Conservation (phyloP, 2,113 vertebrate genomes). For the Saiga tatarica region DNA sequence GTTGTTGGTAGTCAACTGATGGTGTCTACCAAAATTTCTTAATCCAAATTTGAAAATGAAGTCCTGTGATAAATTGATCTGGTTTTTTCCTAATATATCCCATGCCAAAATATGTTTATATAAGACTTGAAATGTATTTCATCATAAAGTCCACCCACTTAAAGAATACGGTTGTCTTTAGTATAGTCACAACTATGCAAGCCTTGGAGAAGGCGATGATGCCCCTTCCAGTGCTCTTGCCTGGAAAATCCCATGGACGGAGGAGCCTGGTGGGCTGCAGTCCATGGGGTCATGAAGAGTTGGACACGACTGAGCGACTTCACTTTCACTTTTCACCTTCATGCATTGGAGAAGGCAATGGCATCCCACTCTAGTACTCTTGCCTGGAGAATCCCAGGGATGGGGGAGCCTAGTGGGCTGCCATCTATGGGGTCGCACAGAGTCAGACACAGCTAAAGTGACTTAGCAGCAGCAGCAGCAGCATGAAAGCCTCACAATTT, state of each 20-base stretch:
- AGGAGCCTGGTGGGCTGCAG: too few relatives aligned
- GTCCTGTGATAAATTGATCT: neutral
- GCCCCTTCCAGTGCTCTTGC: too few relatives aligned
- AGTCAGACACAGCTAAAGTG: too few relatives aligned
- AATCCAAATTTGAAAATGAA: neutral
- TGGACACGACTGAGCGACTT: accelerated
- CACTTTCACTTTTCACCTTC: too few relatives aligned
- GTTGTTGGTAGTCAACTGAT: neutral
- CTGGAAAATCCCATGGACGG: too few relatives aligned
- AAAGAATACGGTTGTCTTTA: neutral
- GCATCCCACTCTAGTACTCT: too few relatives aligned
- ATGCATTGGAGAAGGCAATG: too few relatives aligned
- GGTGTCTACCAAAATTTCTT: neutral
- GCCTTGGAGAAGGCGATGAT: too few relatives aligned
- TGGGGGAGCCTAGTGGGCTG: too few relatives aligned
- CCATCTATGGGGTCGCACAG: accelerated
- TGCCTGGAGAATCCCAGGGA: too few relatives aligned
- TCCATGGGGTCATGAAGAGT: too few relatives aligned
- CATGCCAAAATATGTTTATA: neutral
- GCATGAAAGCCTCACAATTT: neutral
- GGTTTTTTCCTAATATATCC: neutral
- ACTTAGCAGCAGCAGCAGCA: too few relatives aligned
- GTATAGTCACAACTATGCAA: neutral
- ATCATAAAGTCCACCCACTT: neutral
- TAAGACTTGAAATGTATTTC: neutral